Base-by-base conservation (phyloP, 2,797 vertebrate genomes). In the Neostethus bicornis region DNA sequence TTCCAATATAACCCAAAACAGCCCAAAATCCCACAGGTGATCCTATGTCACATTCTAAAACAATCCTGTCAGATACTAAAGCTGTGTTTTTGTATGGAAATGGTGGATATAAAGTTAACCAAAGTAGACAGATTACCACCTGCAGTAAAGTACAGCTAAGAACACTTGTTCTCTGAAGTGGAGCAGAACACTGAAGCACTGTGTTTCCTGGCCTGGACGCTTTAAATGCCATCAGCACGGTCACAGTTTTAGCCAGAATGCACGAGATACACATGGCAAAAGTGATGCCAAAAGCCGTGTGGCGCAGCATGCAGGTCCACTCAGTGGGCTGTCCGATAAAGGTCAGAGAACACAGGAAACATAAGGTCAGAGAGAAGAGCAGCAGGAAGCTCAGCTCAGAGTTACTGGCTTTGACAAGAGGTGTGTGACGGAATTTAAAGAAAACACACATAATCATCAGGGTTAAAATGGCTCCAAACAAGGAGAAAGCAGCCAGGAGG, bases 181-280 rank as follows among this genome's bases (percentile, higher is more conserved):
- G 70, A 26, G 64, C 48, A 50, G 87, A 89, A 60, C 89, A 92
- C 71, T 87, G 86, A 51, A 72, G 75, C 35, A 86, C 29, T 44
- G 41, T 70, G 29, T 50, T 81, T 5, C 77, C 24, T 17, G 87
- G 73, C 73, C 83, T 45, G 83, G 70, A 87, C 4, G 86, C 75
- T 19, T 54, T 89, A 28, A 92, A 92, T n/a, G 89, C 91, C 5
- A 83, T 79, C 38, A 92, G 60, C 25, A 92, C 90, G 1, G 81
- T 86, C 53, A 90, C 61, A 12, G 89, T 92, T 81, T 91, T 92
- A 8, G 85, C 87, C 47, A 92, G 68, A 47, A 92, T 73, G 66
- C 90, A 92, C 19, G 90, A 91, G 31, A 91, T 88, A 47, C 87
- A 90, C 49, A 92, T 63, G 11, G 82, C 88, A 67, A 91, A 92